A percentile compares a stretch with the other conserved stretches of the same genome.
Evolutionary conservation across 2,113 vertebrate species (phyloP).

Genomic region (Dipodomys stephensi): DNA sequence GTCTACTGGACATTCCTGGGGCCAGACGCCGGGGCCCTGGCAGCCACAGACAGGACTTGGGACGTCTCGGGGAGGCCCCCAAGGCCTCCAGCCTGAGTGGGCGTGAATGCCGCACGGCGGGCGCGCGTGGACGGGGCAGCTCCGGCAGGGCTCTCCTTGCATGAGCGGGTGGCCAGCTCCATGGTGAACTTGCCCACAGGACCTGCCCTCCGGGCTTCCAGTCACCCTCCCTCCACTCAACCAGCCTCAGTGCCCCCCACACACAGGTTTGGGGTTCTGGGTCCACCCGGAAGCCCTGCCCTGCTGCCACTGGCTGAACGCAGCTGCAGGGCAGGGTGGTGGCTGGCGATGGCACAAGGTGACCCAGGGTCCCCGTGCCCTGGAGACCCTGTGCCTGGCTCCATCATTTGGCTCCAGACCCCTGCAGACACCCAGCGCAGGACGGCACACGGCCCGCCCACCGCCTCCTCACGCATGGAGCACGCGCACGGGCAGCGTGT

Average conservation of each 20-base stretch:
- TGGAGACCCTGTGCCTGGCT: not conserved
- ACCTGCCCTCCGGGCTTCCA: fast-evolving
- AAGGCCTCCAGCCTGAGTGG: not conserved
- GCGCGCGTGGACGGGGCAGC: not conserved
- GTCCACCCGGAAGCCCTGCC: not conserved
- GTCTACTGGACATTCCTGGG: not conserved
- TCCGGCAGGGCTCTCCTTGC: fast-evolving
- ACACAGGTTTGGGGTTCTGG: not conserved
- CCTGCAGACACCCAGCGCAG: too few species aligned
- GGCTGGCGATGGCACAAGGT: too few species aligned
- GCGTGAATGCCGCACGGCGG: too few species aligned
- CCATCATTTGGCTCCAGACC: not conserved
- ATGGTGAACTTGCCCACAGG: too few species aligned
- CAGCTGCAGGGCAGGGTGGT: too few species aligned
- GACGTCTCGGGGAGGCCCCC: too few species aligned
- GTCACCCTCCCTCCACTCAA: fast-evolving
- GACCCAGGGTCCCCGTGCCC: too few species aligned
- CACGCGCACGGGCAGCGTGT: too few species aligned
- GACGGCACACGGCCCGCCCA: too few species aligned
- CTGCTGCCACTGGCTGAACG: too few species aligned
- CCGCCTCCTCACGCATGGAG: too few species aligned
- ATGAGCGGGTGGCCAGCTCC: not conserved
- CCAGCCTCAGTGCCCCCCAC: not conserved
- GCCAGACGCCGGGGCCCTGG: too few species aligned
- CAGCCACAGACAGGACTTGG: not conserved